phyloP scores from a whole-genome alignment of 1,140 invertebrate species.

The Trialeurodes vaporariorum region DNA sequence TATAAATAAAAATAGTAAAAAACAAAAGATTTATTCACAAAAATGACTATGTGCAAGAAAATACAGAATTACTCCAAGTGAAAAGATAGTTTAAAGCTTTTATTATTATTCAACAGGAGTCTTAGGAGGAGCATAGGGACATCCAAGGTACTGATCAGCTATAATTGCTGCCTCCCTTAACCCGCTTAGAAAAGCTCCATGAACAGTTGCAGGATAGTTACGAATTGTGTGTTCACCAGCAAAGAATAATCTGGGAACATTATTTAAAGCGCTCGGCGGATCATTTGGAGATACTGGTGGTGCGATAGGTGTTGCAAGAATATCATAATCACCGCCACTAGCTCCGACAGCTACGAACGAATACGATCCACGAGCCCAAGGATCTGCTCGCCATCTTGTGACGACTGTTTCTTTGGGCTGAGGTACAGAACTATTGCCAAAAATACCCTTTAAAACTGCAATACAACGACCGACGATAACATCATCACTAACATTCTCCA shows the following conservation, averaged over 20 bases:
- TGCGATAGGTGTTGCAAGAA: conserved; percentile 79
- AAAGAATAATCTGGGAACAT: conserved; percentile 26
- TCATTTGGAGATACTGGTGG: conserved; percentile 35
- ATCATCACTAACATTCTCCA: conserved; percentile 96
- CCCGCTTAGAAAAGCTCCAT: conserved; percentile 92
- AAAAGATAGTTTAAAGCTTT: too few relatives aligned
- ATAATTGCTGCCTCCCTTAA: conserved; percentile 88
- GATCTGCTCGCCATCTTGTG: conserved; percentile 91
- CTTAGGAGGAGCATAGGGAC: conserved; percentile 44
- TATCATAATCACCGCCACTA: conserved; percentile 93
- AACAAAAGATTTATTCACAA: too few relatives aligned
- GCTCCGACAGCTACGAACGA: conserved; percentile 96
- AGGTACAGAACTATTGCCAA: conserved; percentile 76
- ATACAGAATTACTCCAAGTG: too few relatives aligned
- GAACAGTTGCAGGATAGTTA: conserved; percentile 96
- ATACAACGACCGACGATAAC: conserved; percentile 90
- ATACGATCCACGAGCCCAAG: conserved; percentile 90
- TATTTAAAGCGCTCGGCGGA: neutral
- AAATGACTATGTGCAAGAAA: too few relatives aligned
- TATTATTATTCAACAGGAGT: too few relatives aligned
- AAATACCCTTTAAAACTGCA: conserved; percentile 85
- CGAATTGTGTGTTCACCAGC: conserved; percentile 94
- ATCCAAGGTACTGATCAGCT: conserved; percentile 76
- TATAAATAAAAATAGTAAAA: too few relatives aligned
- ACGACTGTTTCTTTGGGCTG: conserved; percentile 93